Conservation (phyloP, 37 sponge, comb jelly and placozoan species). For the Theonella swinhoei region DNA sequence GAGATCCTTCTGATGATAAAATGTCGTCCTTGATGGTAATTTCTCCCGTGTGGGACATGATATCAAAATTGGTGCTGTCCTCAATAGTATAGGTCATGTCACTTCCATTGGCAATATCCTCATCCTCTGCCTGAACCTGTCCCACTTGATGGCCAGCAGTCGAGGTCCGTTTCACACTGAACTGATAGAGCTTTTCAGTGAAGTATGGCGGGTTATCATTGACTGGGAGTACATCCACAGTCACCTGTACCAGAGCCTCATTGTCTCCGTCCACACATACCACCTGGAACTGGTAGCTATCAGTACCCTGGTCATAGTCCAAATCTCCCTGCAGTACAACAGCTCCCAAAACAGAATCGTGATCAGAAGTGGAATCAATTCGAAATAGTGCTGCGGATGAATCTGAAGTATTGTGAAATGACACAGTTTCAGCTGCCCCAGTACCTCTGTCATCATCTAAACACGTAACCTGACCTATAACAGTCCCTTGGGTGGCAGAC, state of each 20-base stretch:
- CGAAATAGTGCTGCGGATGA: neutral
- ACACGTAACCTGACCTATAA: neutral
- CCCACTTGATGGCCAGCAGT: neutral
- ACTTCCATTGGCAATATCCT: neutral
- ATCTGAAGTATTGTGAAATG: neutral
- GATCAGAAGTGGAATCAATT: neutral
- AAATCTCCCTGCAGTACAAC: neutral
- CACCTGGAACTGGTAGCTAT: neutral
- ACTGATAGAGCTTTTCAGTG: neutral
- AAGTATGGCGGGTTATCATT: neutral
- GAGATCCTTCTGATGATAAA: neutral
- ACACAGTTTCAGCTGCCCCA: neutral
- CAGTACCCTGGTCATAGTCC: neutral
- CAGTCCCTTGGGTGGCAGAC: neutral
- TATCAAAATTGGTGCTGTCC: neutral
- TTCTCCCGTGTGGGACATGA: neutral
- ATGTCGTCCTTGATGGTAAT: neutral
- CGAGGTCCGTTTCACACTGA: neutral
- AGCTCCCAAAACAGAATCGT: too few relatives aligned
- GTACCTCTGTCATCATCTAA: neutral
- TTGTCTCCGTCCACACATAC: neutral
- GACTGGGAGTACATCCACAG: neutral
- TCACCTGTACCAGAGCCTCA: neutral
- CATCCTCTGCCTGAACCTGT: neutral
- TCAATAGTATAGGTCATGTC: neutral